Conservation (phyloP, 2,888 invertebrate species). For the Lasius fuliginosus region DNA sequence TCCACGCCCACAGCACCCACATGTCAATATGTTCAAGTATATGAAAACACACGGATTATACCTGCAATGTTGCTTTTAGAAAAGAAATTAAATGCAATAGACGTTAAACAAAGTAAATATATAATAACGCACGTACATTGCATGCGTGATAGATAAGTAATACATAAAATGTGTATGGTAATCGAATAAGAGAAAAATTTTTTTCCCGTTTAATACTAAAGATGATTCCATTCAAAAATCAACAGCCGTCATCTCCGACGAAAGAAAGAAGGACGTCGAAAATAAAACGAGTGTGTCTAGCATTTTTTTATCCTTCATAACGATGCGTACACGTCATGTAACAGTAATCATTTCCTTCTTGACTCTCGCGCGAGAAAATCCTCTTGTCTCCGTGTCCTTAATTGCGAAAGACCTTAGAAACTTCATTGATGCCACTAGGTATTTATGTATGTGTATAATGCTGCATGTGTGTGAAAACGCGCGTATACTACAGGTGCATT, state of each 20-base stretch:
- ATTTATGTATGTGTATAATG: conserved; percentile 20
- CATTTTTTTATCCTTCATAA: conserved; percentile 23
- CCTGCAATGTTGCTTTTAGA: background rate
- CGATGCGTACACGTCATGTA: background rate
- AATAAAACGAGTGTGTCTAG: conserved; percentile 59
- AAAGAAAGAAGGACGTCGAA: conserved; percentile 43
- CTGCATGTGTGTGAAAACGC: conserved; percentile 1
- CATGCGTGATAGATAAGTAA: conserved; percentile 1
- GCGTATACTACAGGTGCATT: conserved; percentile 36
- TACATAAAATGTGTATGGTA: background rate
- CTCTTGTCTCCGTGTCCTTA: conserved; percentile 64
- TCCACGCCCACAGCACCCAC: background rate
- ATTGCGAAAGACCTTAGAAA: conserved; percentile 53
- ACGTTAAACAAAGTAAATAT: background rate
- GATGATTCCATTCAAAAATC: conserved; percentile 3
- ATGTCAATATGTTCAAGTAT: background rate
- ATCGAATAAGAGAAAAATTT: conserved; percentile 4
- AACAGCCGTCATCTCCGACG: background rate
- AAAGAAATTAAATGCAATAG: conserved; percentile 12
- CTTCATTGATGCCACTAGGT: conserved; percentile 25
- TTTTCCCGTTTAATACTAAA: background rate
- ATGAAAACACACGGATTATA: conserved; percentile 2
- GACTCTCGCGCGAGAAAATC: conserved; percentile 58
- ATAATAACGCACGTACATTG: background rate
- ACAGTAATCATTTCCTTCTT: conserved; percentile 58